Base-by-base conservation (phyloP, 2,888 invertebrate species). In the Pseudanteris insignis region DNA sequence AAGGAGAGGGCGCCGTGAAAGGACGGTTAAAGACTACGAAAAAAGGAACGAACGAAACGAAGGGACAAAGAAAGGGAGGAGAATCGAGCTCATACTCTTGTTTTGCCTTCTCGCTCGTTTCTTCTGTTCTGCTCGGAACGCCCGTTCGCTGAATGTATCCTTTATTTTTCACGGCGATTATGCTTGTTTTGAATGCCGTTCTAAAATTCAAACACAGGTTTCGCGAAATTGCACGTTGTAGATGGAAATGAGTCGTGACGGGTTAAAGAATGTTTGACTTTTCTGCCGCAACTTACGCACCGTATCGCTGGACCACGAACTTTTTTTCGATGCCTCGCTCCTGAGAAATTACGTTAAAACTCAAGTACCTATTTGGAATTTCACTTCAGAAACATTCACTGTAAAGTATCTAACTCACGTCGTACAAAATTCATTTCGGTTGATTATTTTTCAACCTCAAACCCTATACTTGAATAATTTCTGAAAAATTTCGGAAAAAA, bases 11-110 rank as follows among this genome's bases (percentile, higher is more conserved):
- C 2, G 30, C 10, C 11, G 30, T 10, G 26, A n/a, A n/a, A 5
- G 26, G 26, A 2, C 5, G 81, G 18, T 50, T 41, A 53, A 61
- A 48, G 54, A 15, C 34, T 40, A 15, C 24, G 24, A 9, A 30
- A 15, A 41, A 48, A 46, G 34, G 37, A 25, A 9, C 37, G 29
- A 15, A 5, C 9, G 26, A 37, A 18, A 38, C 5, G 26, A 9
- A 26, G 32, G 38, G 28, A 50, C 38, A 51, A 51, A 58, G 46
- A 32, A 34, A 40, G 12, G 24, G 26, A 26, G 15, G 25, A 44
- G 53, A 12, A 8, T 12, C 24, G n/a, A 30, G 11, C 18, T n/a
- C 14, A n/a, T 15, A 11, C 12, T 10, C 8, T 37, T 30, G 6
- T 2, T 15, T n/a, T n/a, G 30, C 8, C 13, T 25, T 24, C 24